Conservation (phyloP, 2,888 invertebrate species). For the Drosophila mettleri region DNA sequence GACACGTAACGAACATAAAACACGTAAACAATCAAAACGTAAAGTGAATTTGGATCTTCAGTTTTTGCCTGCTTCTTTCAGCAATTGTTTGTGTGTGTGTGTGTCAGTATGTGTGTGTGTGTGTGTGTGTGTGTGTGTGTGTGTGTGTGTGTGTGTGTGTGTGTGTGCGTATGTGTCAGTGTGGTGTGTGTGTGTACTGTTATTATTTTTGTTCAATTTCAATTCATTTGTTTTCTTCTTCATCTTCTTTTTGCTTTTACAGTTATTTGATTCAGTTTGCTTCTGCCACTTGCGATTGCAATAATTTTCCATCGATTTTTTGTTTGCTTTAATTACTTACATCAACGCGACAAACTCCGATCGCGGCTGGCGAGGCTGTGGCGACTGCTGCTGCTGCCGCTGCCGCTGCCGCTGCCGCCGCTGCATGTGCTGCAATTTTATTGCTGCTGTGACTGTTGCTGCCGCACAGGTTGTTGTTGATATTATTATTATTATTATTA, state of each 20-base stretch:
- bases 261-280: slow-evolving; percentile 5
- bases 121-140: slow-evolving; percentile 21
- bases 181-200: background rate
- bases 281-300: slow-evolving; percentile 1
- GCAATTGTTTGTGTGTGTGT: slow-evolving; percentile 4
- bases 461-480: slow-evolving; percentile 20
- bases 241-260: background rate
- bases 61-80: slow-evolving; percentile 10
- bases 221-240: background rate
- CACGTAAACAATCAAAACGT: slow-evolving; percentile 53
- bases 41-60: slow-evolving; percentile 28
- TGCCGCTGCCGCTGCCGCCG: slow-evolving; percentile 61
- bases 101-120: no score
- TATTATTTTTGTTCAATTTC: background rate
- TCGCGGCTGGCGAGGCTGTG: slow-evolving; percentile 61
- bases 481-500: slow-evolving; percentile 14
- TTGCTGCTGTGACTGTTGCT: slow-evolving; percentile 47
- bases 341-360: slow-evolving; percentile 82
- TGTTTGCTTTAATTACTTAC: slow-evolving; percentile 70
- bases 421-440: slow-evolving; percentile 40
- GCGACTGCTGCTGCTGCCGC: slow-evolving; percentile 31
- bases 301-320: slow-evolving; percentile 2
- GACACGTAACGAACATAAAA: slow-evolving; percentile 62
- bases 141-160: slow-evolving; percentile 1
- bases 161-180: background rate